These are phyloP conservation scores for Magallana nippona DNA, from an alignment of 2,888 invertebrate genomes.

Conservation along the genomic window DNA sequence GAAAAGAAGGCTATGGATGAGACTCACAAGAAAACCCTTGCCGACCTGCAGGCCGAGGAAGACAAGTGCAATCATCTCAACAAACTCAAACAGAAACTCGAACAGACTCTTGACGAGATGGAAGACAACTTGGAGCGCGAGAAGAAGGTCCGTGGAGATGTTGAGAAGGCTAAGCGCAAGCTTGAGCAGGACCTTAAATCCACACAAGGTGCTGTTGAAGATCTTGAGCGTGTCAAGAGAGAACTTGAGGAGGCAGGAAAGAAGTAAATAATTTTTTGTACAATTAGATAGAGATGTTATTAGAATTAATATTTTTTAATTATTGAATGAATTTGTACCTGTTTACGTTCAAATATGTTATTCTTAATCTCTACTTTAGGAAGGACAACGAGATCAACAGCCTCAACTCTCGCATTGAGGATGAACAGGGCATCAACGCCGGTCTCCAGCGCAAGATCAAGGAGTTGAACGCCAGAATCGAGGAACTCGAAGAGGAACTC, in stretches of 20 bases:
- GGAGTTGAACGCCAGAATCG: conserved; percentile 93
- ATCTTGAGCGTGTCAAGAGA: conserved; percentile 79
- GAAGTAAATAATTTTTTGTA: conserved; percentile 56
- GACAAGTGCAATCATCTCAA: conserved; percentile 99
- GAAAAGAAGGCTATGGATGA: conserved; percentile 99
- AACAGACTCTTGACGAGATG: conserved; percentile 98
- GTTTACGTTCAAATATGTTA: no score
- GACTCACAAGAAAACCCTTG: conserved; percentile 79
- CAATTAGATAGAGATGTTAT: no score
- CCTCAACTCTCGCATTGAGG: conserved; percentile 96
- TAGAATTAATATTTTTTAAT: no score
- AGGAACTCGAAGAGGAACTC: conserved; percentile 99
- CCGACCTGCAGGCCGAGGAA: conserved; percentile 89
- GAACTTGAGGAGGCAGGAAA: conserved; percentile 76
- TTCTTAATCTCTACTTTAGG: no score
- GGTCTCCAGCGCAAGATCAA: conserved; percentile 99
- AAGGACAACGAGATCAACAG: conserved; percentile 99
- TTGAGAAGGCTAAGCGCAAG: conserved; percentile 99
- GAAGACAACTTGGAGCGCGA: conserved; percentile 99
- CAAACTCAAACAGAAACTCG: conserved; percentile 99
- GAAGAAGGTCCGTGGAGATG: conserved; percentile 98
- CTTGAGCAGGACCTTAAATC: conserved; percentile 98
- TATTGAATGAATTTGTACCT: no score
- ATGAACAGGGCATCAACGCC: conserved; percentile 98
- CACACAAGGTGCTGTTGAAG: conserved; percentile 79